Evolutionary conservation across 2,888 invertebrate species (phyloP), one percentile per base, ranked within the genome.

Genomic region (Tetheella fluctuosa): DNA sequence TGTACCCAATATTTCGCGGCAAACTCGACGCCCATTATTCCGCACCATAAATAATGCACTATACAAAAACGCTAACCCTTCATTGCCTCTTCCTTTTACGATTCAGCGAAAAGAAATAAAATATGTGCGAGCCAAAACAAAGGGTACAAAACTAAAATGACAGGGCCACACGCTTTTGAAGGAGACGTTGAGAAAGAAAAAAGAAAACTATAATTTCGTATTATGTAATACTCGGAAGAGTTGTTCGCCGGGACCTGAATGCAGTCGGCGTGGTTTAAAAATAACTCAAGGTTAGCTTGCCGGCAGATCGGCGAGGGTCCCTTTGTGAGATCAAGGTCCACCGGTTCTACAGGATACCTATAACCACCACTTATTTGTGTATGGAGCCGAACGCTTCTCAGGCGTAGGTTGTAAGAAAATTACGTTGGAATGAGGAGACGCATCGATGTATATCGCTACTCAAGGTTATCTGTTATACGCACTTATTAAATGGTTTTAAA

Each of bases 51-150:
- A 91, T 89, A 91, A 89, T 87, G 81, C 79, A 81, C 82, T 81
- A 83, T 79, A 86, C 86, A 90, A 90, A 89, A 89, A 88, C 85
- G 85, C 85, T 86, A 91, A 90, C 92, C 92, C 91, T 89, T 91
- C 91, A 90, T 85, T 89, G 90, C 92, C 80, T 91, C 91, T 91
- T 91, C 91, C 91, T 91, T 91, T 93, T 91, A 91, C 91, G 90
- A 87, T 90, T 89, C 90, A 80, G 79, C 80, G 88, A 89, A 91
- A 87, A 89, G 86, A 86, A 90, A 91, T 91, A 91, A 91, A 91
- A 90, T 87, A 89, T 88, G 81, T 85, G 85, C 80, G 84, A 85
- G 84, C 89, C 88, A 88, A 91, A 91, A 92, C 91, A 91, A 93
- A 91, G 86, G 88, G 84, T 74, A 83, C 83, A 90, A 89, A 90